Base-by-base conservation (phyloP, 2,797 vertebrate species). In the Vultur gryphus region DNA sequence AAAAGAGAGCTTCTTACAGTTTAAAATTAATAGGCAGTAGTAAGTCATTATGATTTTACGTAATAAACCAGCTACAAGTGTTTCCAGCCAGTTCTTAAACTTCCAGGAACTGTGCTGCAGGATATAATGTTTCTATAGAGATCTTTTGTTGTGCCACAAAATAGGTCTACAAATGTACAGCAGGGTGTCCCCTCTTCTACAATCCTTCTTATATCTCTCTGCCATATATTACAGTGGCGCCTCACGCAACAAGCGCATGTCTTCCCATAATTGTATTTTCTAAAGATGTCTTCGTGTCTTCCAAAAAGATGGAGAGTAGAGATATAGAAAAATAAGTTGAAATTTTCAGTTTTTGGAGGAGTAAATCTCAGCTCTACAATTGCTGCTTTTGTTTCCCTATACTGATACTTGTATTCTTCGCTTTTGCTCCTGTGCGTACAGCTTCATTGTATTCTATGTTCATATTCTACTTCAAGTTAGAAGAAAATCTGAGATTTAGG, bases 91-190 rank as follows among this genome's bases (percentile, higher is more conserved):
- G 55, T 93, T 96, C 91, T 91, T 89, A 86, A 94, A 91, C 86
- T 97, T 97, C 91, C 66, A 94, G 87, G 91, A 97, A 96, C 69
- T 93, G 80, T 91, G 80, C 83, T 93, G 71, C 2, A 2, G 87
- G 87, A 80, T 94, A 57, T 23, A 92, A 93, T 51, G 73, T 87
- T 90, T 91, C 94, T 91, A 55, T 35, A 94, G 94, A 94, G 69
- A 84, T 44, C 72, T 83, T 95, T 82, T 90, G 69, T 92, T 92
- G 69, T 41, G 39, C 35, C 87, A 92, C 82, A 86, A 76, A 92
- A 73, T 78, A 97, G 65, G 78, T 92, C 76, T 88, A 75, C 81
- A 84, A 84, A 87, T 65, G 43, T 72, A 55, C 67, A 70, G 86
- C 13, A 11, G 82, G 58, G 29, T 77, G 80, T 58, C 76, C 29